Evolutionary conservation across 2,797 vertebrate genomes (phyloP).

Genomic region (Enteromius thamalakanensis): DNA sequence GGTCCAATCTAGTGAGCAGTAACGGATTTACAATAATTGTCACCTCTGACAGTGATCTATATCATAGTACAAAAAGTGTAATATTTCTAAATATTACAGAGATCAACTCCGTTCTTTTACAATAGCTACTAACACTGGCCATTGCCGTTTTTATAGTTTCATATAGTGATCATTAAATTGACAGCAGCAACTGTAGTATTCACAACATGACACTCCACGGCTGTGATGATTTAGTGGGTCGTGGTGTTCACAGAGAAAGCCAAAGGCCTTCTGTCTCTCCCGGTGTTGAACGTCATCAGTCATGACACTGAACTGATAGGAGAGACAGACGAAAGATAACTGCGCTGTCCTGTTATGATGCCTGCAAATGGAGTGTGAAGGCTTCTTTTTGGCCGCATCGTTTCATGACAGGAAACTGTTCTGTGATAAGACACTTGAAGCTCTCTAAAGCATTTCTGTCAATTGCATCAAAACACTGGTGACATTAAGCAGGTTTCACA

Average conservation of each 20-base stretch:
- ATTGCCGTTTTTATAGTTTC: conserved; percentile 48
- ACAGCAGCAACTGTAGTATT: conserved; percentile 37
- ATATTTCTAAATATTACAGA: conserved; percentile 46
- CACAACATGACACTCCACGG: conserved; percentile 39
- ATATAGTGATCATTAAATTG: conserved; percentile 42
- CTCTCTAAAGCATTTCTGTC: conserved; percentile 33
- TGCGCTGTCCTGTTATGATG: conserved; percentile 30
- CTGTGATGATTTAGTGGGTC: conserved; percentile 20
- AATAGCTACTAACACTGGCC: conserved; percentile 35
- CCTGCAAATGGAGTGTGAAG: conserved; percentile 56
- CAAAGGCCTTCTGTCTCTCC: conserved; percentile 19
- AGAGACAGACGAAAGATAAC: conserved; percentile 31
- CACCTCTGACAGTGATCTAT: conserved; percentile 43
- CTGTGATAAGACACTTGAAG: conserved; percentile 12
- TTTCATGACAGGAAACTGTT: conserved; percentile 38
- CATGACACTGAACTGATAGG: conserved; percentile 31
- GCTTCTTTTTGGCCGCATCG: conserved; percentile 20
- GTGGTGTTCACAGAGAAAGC: conserved; percentile 17
- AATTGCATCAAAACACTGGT: conserved; percentile 15
- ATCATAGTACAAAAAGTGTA: conserved; percentile 20
- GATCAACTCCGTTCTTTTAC: conserved; percentile 21
- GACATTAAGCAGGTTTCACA: conserved; percentile 43
- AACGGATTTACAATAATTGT: conserved; percentile 45
- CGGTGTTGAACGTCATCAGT: conserved; percentile 21
- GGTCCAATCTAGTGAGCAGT: background rate